Evolutionary conservation across 1,140 invertebrate genomes (phyloP).

Genomic region (Atopsyche davidsoni): DNA sequence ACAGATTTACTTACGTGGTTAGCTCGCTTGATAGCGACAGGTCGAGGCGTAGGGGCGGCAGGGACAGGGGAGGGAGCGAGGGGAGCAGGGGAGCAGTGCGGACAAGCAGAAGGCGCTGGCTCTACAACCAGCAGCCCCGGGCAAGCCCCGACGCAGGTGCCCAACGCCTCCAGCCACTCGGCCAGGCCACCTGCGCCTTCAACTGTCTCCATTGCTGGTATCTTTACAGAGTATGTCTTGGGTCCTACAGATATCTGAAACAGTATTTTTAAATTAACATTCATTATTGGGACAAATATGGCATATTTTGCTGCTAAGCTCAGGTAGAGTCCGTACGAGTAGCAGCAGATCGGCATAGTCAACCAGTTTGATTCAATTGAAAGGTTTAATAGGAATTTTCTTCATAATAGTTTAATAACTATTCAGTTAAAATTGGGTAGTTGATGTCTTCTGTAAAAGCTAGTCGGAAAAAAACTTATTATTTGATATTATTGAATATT

Average conservation of each 20-base stretch:
- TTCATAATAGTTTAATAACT: too few species aligned
- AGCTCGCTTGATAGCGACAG: slow-evolving; percentile 18
- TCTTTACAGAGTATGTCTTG: slow-evolving; percentile 43
- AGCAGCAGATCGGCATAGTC: too few species aligned
- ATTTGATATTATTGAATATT: too few species aligned
- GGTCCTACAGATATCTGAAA: slow-evolving; percentile 40
- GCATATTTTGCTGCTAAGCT: too few species aligned
- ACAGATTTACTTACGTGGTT: too few species aligned
- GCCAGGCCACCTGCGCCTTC: slow-evolving; percentile 40
- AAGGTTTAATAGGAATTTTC: too few species aligned
- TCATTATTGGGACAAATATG: background rate
- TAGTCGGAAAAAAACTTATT: too few species aligned
- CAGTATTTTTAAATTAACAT: background rate
- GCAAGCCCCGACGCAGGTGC: slow-evolving; percentile 40
- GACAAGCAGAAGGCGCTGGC: slow-evolving; percentile 29
- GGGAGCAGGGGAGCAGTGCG: slow-evolving; percentile 17
- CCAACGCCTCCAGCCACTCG: slow-evolving; percentile 43
- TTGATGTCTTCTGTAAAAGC: too few species aligned
- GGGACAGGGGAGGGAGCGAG: slow-evolving; percentile 17
- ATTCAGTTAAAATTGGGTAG: too few species aligned
- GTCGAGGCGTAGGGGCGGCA: slow-evolving; percentile 6
- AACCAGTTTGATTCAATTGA: too few species aligned
- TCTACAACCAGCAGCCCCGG: slow-evolving; percentile 39
- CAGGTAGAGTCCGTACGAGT: too few species aligned
- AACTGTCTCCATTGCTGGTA: slow-evolving; percentile 39